phyloP scores from a whole-genome alignment of 2,113 vertebrate genomes.

The Cottus gobio region DNA sequence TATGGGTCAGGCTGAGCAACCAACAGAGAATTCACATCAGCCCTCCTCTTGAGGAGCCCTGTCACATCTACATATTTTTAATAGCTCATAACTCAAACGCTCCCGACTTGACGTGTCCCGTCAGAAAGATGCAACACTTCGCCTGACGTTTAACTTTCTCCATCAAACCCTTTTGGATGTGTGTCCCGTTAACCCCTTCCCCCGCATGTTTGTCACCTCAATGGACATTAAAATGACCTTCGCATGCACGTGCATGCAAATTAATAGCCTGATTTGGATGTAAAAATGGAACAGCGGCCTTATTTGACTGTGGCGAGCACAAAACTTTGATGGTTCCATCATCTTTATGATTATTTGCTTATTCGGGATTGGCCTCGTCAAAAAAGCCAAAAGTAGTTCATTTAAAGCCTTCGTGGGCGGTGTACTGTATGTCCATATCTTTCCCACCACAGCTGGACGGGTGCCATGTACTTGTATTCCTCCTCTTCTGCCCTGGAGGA shows the following conservation, averaged over 20 bases:
- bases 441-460: constrained; percentile 37
- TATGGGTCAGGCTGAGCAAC: constrained; percentile 74
- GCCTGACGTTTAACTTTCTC: constrained; percentile 71
- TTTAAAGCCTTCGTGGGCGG: not conserved
- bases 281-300: not conserved
- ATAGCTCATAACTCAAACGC: constrained; percentile 78
- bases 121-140: constrained; percentile 69
- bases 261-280: not conserved
- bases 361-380: not conserved
- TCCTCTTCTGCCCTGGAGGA: constrained; percentile 46
- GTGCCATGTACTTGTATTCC: constrained; percentile 41
- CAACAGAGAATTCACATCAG: constrained; percentile 72
- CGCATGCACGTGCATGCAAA: not conserved
- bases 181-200: constrained; percentile 41
- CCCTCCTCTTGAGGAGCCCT: constrained; percentile 72
- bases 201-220: constrained; percentile 1
- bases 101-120: constrained; percentile 71
- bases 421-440: constrained; percentile 33
- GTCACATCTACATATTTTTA: constrained; percentile 85
- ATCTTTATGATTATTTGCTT: constrained; percentile 1
- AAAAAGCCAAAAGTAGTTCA: constrained; percentile 4
- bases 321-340: not conserved
- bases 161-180: constrained; percentile 43
- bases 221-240: not conserved
- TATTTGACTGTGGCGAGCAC: not conserved